Conservation (phyloP, 2,797 vertebrate genomes). For the Acipenser ruthenus region DNA sequence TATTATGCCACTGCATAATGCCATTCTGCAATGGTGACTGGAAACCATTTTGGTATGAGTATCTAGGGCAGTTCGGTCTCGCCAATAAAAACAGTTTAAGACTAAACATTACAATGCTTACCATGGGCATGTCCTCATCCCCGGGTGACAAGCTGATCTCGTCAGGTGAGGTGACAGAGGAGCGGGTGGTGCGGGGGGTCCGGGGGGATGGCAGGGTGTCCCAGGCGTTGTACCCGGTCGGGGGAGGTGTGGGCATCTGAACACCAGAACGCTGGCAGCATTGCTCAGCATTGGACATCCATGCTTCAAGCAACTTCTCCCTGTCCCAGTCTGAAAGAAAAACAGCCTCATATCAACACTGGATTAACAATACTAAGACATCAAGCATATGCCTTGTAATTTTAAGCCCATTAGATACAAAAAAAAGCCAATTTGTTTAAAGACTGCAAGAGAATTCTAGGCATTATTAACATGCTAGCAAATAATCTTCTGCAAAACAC, state of each 20-base stretch:
- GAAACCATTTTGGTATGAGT: background rate
- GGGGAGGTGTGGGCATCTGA: conserved; percentile 92
- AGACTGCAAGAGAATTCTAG: too few relatives aligned
- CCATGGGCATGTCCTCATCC: conserved; percentile 77
- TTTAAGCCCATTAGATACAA: too few relatives aligned
- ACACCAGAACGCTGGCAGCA: conserved; percentile 97
- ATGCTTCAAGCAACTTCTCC: conserved; percentile 93
- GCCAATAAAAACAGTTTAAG: background rate
- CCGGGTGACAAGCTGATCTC: conserved; percentile 84
- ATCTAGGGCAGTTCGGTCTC: background rate
- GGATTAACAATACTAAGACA: too few relatives aligned
- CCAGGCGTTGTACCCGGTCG: conserved; percentile 91
- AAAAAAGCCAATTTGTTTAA: too few relatives aligned
- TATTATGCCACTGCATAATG: background rate
- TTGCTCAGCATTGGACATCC: conserved; percentile 90
- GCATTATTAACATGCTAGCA: too few relatives aligned
- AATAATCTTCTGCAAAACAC: too few relatives aligned
- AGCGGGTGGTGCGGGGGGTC: conserved; percentile 84
- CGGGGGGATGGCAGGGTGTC: conserved; percentile 89
- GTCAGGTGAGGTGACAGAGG: conserved; percentile 87
- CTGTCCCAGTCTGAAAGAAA: conserved; percentile 83
- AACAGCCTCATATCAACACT: too few relatives aligned
- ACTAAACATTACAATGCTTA: conserved; percentile 38
- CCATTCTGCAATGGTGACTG: background rate
- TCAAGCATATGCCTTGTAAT: too few relatives aligned